Percentiles rank a stretch among this genome's conserved stretches.
Conservation (phyloP, 2,888 invertebrate genomes). For the Frankliniella fusca region DNA sequence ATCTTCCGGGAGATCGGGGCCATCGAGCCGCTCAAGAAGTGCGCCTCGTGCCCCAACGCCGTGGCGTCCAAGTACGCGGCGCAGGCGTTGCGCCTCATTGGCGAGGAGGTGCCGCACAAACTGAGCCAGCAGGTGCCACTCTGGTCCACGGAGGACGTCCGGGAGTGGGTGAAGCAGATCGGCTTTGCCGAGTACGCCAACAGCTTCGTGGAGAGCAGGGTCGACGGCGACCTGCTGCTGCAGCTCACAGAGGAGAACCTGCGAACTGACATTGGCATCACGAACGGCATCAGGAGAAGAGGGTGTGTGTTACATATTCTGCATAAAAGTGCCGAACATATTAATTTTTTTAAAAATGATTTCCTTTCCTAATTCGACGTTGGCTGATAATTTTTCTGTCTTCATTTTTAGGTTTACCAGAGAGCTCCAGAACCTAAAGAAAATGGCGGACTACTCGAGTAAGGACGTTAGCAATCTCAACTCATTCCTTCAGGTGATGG, state of each 20-base stretch:
- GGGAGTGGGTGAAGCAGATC: constrained; percentile 93
- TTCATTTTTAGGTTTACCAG: constrained; percentile 68
- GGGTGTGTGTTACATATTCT: constrained; percentile 52
- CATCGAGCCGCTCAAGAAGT: constrained; percentile 89
- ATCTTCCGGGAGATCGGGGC: constrained; percentile 93
- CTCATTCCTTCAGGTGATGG: constrained; percentile 75
- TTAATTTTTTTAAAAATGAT: constrained; percentile 35
- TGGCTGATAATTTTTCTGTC: not conserved
- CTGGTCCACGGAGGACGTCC: constrained; percentile 95
- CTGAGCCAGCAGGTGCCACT: constrained; percentile 96
- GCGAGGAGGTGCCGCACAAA: constrained; percentile 96
- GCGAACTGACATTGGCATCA: constrained; percentile 84
- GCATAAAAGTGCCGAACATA: constrained; percentile 25
- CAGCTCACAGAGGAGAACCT: constrained; percentile 90
- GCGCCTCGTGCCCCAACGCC: constrained; percentile 96
- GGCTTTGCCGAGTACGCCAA: constrained; percentile 81
- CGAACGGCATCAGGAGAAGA: constrained; percentile 88
- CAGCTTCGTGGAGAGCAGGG: constrained; percentile 84
- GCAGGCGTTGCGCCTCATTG: constrained; percentile 84
- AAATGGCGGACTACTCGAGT: constrained; percentile 94
- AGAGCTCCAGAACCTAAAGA: constrained; percentile 87
- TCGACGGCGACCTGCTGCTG: constrained; percentile 93
- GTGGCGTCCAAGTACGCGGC: constrained; percentile 96
- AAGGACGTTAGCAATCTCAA: constrained; percentile 88
- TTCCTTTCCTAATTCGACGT: too few relatives aligned